These are phyloP conservation scores for Colinus virginianus DNA, from an alignment of 2,113 vertebrate genomes.

Conservation along the genomic window DNA sequence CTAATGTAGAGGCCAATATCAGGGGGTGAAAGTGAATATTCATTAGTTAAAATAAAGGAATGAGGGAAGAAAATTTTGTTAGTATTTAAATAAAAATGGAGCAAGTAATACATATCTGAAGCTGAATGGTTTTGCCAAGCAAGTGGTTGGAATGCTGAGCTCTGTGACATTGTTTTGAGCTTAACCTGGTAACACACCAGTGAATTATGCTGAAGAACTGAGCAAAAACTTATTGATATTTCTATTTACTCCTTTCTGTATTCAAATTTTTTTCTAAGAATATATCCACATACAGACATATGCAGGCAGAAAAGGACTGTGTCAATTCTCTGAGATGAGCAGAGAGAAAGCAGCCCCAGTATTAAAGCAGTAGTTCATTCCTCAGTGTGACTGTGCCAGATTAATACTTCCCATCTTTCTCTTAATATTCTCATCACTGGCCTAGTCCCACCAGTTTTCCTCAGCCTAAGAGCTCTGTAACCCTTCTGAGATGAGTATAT, in stretches of 20 bases:
- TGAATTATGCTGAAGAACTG: neutral
- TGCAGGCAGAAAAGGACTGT: neutral
- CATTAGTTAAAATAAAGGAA: neutral
- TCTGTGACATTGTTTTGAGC: neutral
- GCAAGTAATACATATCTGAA: neutral
- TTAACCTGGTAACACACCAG: neutral
- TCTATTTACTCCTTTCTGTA: neutral
- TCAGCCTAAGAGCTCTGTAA: constrained; percentile 7
- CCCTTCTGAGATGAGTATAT: neutral
- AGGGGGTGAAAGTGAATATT: neutral
- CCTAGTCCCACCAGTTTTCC: constrained; percentile 1
- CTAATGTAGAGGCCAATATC: neutral
- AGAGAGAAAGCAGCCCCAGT: neutral
- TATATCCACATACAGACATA: neutral
- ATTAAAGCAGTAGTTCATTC: neutral
- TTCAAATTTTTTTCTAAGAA: neutral
- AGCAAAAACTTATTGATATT: neutral
- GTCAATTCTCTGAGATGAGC: neutral
- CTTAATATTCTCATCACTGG: neutral
- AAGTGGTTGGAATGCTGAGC: neutral
- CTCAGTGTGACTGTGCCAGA: neutral
- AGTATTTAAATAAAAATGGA: neutral
- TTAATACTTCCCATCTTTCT: constrained; percentile 17
- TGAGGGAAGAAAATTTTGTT: neutral
- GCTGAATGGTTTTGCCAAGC: neutral